Conservation (phyloP, 2,113 vertebrate species). For the Neodon shergylaensis region DNA sequence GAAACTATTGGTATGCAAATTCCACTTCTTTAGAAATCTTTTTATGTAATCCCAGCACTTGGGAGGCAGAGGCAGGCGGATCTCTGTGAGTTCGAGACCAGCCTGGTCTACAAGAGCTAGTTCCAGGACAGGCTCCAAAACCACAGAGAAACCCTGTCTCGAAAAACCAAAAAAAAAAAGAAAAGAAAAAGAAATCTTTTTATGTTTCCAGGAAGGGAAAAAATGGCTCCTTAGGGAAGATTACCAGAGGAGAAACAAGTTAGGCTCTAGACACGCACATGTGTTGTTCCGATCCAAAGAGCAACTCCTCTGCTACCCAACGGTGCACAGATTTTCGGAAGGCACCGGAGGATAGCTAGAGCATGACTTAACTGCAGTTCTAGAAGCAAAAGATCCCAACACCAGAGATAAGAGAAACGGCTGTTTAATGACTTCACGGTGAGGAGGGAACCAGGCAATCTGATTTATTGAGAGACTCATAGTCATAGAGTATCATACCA, state of each 20-base stretch:
- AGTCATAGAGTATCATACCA: not conserved
- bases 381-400: not conserved
- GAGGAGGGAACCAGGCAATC: not conserved
- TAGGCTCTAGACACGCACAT: not conserved
- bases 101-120: too few relatives aligned
- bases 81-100: too few relatives aligned
- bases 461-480: not conserved
- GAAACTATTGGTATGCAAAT: not conserved
- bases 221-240: constrained; percentile 24
- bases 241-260: not conserved
- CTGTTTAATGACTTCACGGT: not conserved
- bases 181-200: constrained; percentile 30
- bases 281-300: not conserved
- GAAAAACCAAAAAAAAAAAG: too few relatives aligned
- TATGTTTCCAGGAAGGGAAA: not conserved
- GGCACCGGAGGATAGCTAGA: not conserved
- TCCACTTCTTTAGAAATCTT: constrained; percentile 29
- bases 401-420: not conserved
- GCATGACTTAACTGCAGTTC: not conserved
- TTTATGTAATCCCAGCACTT: too few relatives aligned
- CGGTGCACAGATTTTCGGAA: not conserved
- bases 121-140: too few relatives aligned
- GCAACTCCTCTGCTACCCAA: not conserved
- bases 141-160: too few relatives aligned
- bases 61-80: too few relatives aligned